Conservation (phyloP, 2,113 vertebrate genomes). For the Aegithalos caudatus region DNA sequence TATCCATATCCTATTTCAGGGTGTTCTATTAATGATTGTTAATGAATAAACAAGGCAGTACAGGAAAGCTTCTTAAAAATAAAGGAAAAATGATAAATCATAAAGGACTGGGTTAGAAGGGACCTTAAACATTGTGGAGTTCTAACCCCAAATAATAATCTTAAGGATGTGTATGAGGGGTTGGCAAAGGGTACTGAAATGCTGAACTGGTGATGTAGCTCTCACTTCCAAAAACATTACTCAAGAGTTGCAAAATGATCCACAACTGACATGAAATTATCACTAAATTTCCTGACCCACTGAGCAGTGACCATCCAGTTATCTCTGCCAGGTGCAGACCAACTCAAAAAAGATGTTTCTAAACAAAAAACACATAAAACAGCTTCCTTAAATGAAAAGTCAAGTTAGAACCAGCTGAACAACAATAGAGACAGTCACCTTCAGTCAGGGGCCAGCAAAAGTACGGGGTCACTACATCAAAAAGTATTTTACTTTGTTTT, state of each 20-base stretch:
- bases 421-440: neutral
- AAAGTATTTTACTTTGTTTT: neutral
- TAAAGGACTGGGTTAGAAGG: neutral
- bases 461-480: neutral
- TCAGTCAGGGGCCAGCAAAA: neutral
- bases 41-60: neutral
- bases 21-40: neutral
- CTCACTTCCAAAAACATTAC: neutral
- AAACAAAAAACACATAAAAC: neutral
- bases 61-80: neutral
- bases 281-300: neutral
- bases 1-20: neutral
- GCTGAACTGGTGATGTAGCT: neutral
- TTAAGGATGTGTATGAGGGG: neutral
- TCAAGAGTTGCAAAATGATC: neutral
- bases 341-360: neutral
- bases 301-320: neutral
- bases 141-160: neutral
- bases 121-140: neutral
- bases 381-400: neutral
- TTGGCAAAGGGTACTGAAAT: neutral
- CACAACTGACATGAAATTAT: neutral
- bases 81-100: neutral
- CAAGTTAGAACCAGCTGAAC: neutral
- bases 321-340: neutral